Conservation (phyloP, 2,888 invertebrate genomes). For the Cenopis cana region DNA sequence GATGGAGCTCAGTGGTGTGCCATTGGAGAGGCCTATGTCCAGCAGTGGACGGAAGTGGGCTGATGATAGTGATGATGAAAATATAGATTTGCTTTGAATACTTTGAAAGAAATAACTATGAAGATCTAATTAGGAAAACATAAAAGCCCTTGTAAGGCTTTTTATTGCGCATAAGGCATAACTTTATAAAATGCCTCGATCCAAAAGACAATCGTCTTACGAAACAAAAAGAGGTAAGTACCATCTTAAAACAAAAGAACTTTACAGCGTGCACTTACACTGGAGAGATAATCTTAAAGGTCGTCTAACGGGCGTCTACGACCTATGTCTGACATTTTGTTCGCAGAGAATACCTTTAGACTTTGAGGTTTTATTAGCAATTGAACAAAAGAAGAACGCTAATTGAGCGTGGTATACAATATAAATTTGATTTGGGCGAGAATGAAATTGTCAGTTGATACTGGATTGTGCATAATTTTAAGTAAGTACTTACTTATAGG, state of each 20-base stretch:
- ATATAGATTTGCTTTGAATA: too few species aligned
- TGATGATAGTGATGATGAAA: too few species aligned
- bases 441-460: too few species aligned
- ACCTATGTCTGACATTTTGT: conserved; percentile 60
- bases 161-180: too few species aligned
- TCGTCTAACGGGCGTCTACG: conserved; percentile 66
- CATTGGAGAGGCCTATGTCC: too few species aligned
- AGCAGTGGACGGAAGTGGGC: too few species aligned
- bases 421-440: not conserved
- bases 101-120: too few species aligned
- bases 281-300: conserved; percentile 49
- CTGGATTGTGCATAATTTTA: too few species aligned
- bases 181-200: not conserved
- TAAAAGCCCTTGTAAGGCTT: too few species aligned
- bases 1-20: too few species aligned
- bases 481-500: too few species aligned
- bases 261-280: conserved; percentile 17
- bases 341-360: conserved; percentile 15
- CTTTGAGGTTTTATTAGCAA: conserved; percentile 23
- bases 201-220: conserved; percentile 3
- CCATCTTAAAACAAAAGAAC: conserved; percentile 19
- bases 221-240: conserved; percentile 7
- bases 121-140: too few species aligned
- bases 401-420: conserved; percentile 3
- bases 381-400: conserved; percentile 17